Evolutionary conservation across 1,140 invertebrate species (phyloP), one percentile per base, ranked within the genome.

Genomic region (Psix sp.): DNA sequence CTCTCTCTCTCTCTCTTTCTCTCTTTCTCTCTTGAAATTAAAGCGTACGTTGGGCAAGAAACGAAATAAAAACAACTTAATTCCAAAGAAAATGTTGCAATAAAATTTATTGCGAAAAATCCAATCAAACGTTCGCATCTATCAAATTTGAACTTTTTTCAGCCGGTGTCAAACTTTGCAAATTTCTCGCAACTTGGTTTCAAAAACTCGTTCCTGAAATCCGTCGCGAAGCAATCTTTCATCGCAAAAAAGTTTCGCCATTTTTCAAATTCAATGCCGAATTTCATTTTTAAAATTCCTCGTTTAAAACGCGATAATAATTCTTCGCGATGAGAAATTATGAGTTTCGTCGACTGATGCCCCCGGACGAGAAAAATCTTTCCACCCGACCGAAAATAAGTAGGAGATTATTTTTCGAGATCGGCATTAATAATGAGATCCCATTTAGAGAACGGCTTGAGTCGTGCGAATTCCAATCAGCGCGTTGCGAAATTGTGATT

Each of bases 211-310:
- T 48, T 48, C 48, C 48, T 39, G 48, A 59, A 62, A 40, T 26
- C 17, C 16, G 42, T 16, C n/a, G 13, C 38, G 9, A 3, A 48
- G 43, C 21, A 5, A 46, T 59, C 38, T 59, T 15, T 46, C 33
- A 38, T n/a, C 15, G 21, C 1, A 10, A 9, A 15, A 62, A 62
- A 51, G 11, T 62, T 62, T 35, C 14, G 46, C 46, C 26, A 62
- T 62, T 62, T 62, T 33, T 62, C 36, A 62, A 42, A 49, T 62
- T 49, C 38, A 62, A 62, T 49, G 31, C 45, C 18, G 38, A 49
- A 62, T 42, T 62, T 42, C 38, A 51, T 35, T 51, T 62, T 43
- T 18, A 10, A 43, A 42, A 65, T 54, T 54, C 40, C 9, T 4
- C 33, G n/a, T 29, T 14, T 21, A 38, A 45, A 45, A 26, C 20